A percentile compares a stretch with the other conserved stretches of the same genome.
Conservation (phyloP, 1,140 invertebrate species). For the Teleogryllus occipitalis region DNA sequence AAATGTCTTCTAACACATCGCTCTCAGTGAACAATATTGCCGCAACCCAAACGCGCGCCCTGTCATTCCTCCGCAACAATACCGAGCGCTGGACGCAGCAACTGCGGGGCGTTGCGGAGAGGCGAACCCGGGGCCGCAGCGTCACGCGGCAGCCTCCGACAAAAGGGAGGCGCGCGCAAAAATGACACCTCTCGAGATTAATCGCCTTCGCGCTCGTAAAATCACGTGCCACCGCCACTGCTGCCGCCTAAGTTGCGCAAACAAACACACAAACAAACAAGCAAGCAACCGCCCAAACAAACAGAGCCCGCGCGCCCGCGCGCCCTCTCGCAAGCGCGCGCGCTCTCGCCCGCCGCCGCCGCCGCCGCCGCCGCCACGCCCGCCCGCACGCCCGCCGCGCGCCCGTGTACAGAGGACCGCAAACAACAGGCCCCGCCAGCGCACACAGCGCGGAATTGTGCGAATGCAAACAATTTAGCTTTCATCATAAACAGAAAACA, state of each 20-base stretch:
- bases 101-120: no score
- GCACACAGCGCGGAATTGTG: not conserved
- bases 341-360: no score
- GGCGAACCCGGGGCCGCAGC: no score
- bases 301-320: not conserved
- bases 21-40: not conserved
- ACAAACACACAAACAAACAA: constrained; percentile 1
- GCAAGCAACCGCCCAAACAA: not conserved
- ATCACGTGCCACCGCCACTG: not conserved
- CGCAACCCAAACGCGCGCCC: not conserved
- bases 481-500: constrained; percentile 5
- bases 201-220: not conserved
- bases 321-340: no score
- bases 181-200: not conserved
- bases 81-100: not conserved
- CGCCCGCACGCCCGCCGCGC: no score
- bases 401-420: not conserved
- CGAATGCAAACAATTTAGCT: not conserved
- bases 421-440: not conserved
- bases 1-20: not conserved
- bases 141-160: no score
- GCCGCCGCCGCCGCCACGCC: no score
- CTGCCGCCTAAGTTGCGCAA: not conserved
- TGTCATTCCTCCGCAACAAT: not conserved
- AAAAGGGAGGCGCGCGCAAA: not conserved